Base-by-base conservation (phyloP, 2,797 vertebrate species). In the Fistularia tabacaria region DNA sequence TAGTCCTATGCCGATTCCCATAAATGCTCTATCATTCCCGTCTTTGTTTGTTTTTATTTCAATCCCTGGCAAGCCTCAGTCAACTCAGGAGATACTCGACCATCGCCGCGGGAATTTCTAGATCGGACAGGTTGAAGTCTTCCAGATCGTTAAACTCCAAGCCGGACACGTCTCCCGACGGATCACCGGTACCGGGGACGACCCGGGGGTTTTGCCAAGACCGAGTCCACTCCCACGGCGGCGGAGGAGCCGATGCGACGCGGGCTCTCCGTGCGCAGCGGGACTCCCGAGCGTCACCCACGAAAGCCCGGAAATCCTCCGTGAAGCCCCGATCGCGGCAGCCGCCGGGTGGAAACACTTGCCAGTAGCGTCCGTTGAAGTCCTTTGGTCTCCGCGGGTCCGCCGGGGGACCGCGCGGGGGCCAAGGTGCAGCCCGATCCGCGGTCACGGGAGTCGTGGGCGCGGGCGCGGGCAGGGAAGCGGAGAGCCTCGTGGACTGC, bases 11-110 rank as follows among this genome's bases (percentile, higher is more conserved):
- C 25, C 5, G 25, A n/a, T 46, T 15, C 12, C 13, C 0, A 62
- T 73, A 73, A 66, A 66, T 67, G 64, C 36, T 72, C 8, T 58
- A 25, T 9, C 14, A 45, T 7, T 14, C 11, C n/a, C 8, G 8
- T 8, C 3, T 40, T 40, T 10, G n/a, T n/a, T n/a, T n/a, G n/a
- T n/a, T n/a, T n/a, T n/a, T n/a, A n/a, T 40, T 40, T 10, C 3
- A 10, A 40, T 40, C 7, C 10, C 39, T 40, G 39, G 1, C 6
- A 15, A 13, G 9, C 1, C 11, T 46, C 53, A 10, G 6, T 82
- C 47, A 85, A 0, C 57, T 14, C 47, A 87, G 51, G 3, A 87
- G 53, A 73, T 83, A 87, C 65, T 86, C 85, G 14, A 85, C 84
- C 75, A 85, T 81, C 11, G 63, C 66, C 0, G 66, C 53, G 15